Evolutionary conservation across 92 coral and sea anemone species (phyloP).

Genomic region (Galaxea fascicularis): DNA sequence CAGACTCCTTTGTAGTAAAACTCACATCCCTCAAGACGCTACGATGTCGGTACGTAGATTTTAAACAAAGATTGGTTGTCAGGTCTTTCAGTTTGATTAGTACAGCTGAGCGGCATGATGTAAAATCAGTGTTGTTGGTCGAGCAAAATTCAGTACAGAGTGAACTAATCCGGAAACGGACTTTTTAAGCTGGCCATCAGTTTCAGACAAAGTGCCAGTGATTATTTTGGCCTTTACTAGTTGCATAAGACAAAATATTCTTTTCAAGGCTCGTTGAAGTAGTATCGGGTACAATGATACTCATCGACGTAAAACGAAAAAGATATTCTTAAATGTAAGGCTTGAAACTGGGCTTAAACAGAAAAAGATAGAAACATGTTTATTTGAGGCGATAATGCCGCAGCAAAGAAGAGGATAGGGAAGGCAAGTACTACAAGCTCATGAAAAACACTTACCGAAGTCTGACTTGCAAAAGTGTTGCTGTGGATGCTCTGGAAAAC

Average conservation of each 20-base stretch:
- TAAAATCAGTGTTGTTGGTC: too few relatives aligned
- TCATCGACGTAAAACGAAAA: background rate
- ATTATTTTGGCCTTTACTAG: background rate
- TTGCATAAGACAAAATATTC: background rate
- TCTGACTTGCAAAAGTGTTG: constrained; percentile 32
- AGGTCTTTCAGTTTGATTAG: too few relatives aligned
- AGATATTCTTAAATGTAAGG: background rate
- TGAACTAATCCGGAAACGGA: too few relatives aligned
- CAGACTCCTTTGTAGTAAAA: too few relatives aligned
- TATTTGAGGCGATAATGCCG: background rate
- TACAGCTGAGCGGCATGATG: too few relatives aligned
- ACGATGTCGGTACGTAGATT: too few relatives aligned
- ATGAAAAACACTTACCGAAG: constrained; percentile 17
- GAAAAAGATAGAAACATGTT: background rate
- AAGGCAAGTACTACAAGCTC: background rate
- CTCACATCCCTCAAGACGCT: too few relatives aligned
- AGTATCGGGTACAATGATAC: background rate
- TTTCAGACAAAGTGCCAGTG: too few relatives aligned
- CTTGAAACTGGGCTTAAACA: background rate
- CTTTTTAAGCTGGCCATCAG: too few relatives aligned
- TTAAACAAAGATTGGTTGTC: too few relatives aligned
- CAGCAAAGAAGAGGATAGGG: background rate
- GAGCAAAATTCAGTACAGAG: too few relatives aligned
- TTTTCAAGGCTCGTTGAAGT: background rate
- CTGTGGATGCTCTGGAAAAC: constrained; percentile 36